Evolutionary conservation across 2,888 invertebrate genomes (phyloP).

Genomic region (Argyresthia albistria): DNA sequence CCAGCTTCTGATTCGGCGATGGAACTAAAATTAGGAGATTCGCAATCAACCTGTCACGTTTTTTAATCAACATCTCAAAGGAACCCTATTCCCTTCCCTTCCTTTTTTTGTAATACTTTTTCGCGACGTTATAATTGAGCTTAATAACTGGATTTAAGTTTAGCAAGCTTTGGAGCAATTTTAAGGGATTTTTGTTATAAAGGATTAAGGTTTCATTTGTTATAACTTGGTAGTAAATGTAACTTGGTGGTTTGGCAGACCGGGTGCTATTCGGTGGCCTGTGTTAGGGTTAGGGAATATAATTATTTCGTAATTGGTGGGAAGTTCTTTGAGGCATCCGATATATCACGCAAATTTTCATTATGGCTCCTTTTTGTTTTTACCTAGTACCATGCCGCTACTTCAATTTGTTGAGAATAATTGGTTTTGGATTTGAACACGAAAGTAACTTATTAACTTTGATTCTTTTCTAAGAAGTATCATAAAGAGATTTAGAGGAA

Average conservation of each 20-base stretch:
- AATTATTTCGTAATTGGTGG: slow-evolving; percentile 65
- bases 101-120: slow-evolving; percentile 38
- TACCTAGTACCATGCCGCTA: no score
- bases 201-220: slow-evolving; percentile 7
- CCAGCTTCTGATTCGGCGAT: no score
- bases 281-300: slow-evolving; percentile 32
- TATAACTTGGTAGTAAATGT: not conserved
- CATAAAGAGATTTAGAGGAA: no score
- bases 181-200: not conserved
- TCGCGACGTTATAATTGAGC: slow-evolving; percentile 60
- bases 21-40: slow-evolving; percentile 13
- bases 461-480: no score
- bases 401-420: not conserved
- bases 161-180: not conserved
- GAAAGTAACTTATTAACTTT: not conserved
- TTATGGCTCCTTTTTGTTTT: slow-evolving; percentile 10
- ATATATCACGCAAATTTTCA: slow-evolving; percentile 45
- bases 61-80: slow-evolving; percentile 55
- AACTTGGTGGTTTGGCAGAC: slow-evolving; percentile 12
- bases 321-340: slow-evolving; percentile 42
- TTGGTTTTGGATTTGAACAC: not conserved
- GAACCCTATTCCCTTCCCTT: slow-evolving; percentile 41
- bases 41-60: slow-evolving; percentile 65
- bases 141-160: slow-evolving; percentile 49
- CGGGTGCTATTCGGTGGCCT: slow-evolving; percentile 30